Evolutionary conservation across 2,113 vertebrate genomes (phyloP).

Genomic region (Gallinago undulata): DNA sequence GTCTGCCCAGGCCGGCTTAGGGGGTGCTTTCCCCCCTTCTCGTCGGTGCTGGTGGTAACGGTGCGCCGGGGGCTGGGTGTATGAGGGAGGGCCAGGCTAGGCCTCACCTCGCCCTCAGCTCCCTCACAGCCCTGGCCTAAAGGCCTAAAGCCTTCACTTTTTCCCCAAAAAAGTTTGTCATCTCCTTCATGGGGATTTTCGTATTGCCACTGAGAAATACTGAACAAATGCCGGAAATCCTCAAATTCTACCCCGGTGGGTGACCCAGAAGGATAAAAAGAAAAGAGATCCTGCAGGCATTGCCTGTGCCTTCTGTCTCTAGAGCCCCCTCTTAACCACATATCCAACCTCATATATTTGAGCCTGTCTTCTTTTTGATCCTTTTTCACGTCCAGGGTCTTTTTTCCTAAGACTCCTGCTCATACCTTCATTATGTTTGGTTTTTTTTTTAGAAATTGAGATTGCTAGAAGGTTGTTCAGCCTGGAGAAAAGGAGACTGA

Average conservation of each 20-base stretch:
- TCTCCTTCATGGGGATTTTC: not conserved
- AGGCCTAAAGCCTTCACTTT: no score
- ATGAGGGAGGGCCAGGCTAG: rapidly evolving
- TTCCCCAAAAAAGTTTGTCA: rapidly evolving
- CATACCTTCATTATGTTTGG: not conserved
- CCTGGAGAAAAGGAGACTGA: no score
- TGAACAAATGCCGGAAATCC: not conserved
- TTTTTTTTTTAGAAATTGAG: not conserved
- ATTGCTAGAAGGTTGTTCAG: no score
- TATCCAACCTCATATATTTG: not conserved
- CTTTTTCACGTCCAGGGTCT: not conserved
- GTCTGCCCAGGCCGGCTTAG: rapidly evolving
- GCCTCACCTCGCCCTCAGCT: rapidly evolving
- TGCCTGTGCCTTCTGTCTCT: not conserved
- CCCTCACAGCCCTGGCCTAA: rapidly evolving
- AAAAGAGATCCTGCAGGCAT: not conserved
- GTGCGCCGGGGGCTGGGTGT: not conserved
- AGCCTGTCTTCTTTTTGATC: not conserved
- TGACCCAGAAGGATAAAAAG: not conserved
- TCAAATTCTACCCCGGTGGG: not conserved
- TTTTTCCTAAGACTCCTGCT: not conserved
- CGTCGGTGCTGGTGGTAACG: no score
- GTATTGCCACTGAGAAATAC: rapidly evolving
- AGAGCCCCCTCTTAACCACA: not conserved
- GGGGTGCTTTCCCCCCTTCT: rapidly evolving